phyloP scores from a whole-genome alignment of 1,140 invertebrate genomes.

The Trichoplusia ni region DNA sequence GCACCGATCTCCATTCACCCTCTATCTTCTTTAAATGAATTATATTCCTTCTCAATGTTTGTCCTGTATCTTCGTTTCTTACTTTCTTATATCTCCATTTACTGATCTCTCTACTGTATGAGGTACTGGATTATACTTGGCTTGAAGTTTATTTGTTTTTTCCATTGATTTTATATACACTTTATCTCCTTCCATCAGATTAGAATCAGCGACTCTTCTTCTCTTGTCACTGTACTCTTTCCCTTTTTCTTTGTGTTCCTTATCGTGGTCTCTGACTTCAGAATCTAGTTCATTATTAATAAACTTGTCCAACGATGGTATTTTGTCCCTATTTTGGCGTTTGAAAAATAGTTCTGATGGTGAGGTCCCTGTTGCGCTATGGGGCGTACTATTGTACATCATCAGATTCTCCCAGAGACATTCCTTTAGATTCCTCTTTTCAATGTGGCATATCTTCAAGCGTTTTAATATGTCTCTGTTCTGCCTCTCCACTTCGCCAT shows the following conservation, averaged over 20 bases:
- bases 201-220: conserved; percentile 26
- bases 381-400: conserved; percentile 45
- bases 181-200: not conserved
- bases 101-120: conserved; percentile 20
- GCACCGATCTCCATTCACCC: too few relatives aligned
- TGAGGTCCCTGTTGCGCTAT: conserved; percentile 31
- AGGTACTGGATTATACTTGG: conserved; percentile 13
- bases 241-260: conserved; percentile 32
- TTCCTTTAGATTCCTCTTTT: conserved; percentile 22
- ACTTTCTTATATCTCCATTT: conserved; percentile 13
- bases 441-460: conserved; percentile 16
- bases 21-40: too few relatives aligned
- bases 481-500: conserved; percentile 32
- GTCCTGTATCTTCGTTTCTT: conserved; percentile 6
- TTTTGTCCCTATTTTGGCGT: conserved; percentile 29
- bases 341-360: conserved; percentile 31
- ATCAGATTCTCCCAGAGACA: conserved; percentile 28
- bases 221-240: conserved; percentile 37
- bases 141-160: conserved; percentile 41
- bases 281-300: conserved; percentile 39
- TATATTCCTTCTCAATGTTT: not conserved
- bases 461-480: conserved; percentile 33
- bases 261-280: conserved; percentile 36
- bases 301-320: too few relatives aligned
- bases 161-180: conserved; percentile 30